Evolutionary conservation across 35 echinoderm and acorn worm species (phyloP).

Genomic region (Holothuria glaberrima): DNA sequence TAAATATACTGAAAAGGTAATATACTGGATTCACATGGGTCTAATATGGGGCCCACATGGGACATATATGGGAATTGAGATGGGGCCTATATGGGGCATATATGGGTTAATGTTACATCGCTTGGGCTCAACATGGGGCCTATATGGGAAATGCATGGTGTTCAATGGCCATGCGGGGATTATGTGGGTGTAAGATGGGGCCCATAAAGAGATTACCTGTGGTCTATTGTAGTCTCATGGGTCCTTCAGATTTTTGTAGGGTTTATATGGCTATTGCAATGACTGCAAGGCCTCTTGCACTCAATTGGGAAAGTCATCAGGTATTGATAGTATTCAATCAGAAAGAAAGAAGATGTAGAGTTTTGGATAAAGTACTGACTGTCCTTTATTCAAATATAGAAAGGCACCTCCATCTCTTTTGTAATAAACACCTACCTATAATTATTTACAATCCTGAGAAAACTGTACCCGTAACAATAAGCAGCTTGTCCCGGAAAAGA

Average conservation of each 20-base stretch:
- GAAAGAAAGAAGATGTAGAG: not conserved
- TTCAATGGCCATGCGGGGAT: not conserved
- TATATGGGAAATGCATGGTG: not conserved
- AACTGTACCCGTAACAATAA: too few relatives aligned
- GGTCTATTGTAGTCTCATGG: not conserved
- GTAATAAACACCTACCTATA: slow-evolving; percentile 8
- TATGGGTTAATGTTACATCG: too few relatives aligned
- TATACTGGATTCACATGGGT: not conserved
- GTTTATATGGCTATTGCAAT: too few relatives aligned
- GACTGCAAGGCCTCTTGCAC: too few relatives aligned
- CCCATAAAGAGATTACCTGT: not conserved
- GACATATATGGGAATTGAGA: too few relatives aligned
- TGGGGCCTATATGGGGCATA: too few relatives aligned
- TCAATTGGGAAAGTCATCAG: too few relatives aligned
- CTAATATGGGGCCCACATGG: not conserved
- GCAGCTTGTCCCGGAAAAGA: not conserved
- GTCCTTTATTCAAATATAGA: not conserved
- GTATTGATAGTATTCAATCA: not conserved
- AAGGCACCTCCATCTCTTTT: not conserved
- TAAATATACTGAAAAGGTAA: slow-evolving; percentile 11
- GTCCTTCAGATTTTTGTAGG: not conserved
- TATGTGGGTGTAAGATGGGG: too few relatives aligned
- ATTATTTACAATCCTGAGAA: too few relatives aligned
- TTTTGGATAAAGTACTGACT: not conserved
- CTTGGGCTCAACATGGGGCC: not conserved